Percentiles rank a stretch among this genome's conserved stretches.
Conservation (phyloP, 2,113 vertebrate genomes). For the Sapayoa aenigma region DNA sequence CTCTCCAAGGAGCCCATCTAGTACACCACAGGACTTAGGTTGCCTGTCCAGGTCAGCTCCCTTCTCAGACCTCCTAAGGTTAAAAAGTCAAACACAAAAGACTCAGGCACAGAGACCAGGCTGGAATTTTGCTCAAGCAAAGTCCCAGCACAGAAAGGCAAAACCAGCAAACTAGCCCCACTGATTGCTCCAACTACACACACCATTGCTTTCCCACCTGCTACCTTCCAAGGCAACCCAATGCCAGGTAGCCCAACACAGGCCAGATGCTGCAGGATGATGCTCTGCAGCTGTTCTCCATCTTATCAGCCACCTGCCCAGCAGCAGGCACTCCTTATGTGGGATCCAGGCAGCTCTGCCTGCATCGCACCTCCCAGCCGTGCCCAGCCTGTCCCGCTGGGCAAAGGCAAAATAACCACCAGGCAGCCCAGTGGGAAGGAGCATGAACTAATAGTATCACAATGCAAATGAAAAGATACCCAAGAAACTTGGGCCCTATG, state of each 20-base stretch:
- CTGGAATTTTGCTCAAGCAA: background rate
- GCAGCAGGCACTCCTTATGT: rapidly evolving
- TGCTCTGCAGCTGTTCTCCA: background rate
- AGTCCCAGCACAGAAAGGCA: background rate
- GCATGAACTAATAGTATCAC: background rate
- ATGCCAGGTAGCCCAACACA: background rate
- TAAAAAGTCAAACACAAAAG: background rate
- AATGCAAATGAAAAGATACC: background rate
- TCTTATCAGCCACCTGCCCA: rapidly evolving
- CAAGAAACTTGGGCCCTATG: background rate
- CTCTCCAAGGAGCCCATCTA: background rate
- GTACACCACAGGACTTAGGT: background rate
- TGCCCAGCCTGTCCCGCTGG: rapidly evolving
- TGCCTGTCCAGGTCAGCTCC: background rate
- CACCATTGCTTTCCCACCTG: rapidly evolving
- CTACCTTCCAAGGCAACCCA: background rate
- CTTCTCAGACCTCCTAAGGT: background rate
- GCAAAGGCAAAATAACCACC: background rate
- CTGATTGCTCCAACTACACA: background rate
- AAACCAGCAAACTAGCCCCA: background rate
- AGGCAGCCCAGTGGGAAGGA: background rate
- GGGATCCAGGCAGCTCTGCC: background rate
- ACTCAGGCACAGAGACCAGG: background rate
- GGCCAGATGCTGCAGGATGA: background rate
- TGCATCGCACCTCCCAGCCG: background rate